Conservation (phyloP, 2,113 vertebrate genomes). For the Daboia siamensis region DNA sequence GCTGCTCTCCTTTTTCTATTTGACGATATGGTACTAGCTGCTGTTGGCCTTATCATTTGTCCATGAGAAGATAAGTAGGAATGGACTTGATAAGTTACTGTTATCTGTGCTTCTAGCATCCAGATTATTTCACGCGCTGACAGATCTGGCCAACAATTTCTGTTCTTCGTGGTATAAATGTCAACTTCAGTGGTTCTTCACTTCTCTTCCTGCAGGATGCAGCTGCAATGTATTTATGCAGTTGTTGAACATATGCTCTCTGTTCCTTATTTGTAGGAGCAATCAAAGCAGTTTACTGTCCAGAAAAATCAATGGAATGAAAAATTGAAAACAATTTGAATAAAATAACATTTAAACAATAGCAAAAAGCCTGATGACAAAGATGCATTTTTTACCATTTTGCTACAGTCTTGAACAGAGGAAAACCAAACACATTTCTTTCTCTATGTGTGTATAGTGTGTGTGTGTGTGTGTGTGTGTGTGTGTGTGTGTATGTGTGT, state of each 20-base stretch:
- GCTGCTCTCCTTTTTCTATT: not conserved
- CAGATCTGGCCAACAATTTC: too few species aligned
- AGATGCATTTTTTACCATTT: not conserved
- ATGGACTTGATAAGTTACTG: not conserved
- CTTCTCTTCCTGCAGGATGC: too few species aligned
- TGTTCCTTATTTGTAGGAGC: not conserved
- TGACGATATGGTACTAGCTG: not conserved
- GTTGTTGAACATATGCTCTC: not conserved
- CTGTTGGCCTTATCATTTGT: too few species aligned
- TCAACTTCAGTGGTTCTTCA: too few species aligned
- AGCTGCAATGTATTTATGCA: not conserved
- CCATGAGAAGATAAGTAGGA: not conserved
- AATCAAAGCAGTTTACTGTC: not conserved
- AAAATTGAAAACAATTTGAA: not conserved
- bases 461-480: not conserved
- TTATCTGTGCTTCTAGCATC: not conserved
- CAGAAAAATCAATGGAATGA: not conserved
- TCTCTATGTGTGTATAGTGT: not conserved
- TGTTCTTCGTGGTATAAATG: too few species aligned
- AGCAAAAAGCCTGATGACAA: not conserved
- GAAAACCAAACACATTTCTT: not conserved
- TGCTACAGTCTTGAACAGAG: not conserved
- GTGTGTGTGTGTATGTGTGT: not conserved
- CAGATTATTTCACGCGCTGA: not conserved
- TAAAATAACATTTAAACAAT: not conserved